phyloP scores from a whole-genome alignment of 1,140 invertebrate species.

The Probaryconus sp. region DNA sequence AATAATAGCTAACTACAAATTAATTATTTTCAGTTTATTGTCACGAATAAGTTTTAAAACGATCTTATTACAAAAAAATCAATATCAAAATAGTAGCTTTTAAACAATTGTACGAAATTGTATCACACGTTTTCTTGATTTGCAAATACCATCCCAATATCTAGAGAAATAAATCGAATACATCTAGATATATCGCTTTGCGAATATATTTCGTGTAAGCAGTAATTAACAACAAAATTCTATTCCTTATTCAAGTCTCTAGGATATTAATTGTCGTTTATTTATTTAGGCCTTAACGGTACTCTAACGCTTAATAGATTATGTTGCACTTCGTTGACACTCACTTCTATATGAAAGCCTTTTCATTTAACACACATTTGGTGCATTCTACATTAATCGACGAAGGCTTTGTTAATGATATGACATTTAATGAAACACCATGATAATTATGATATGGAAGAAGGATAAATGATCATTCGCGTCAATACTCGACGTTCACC shows the following conservation, averaged over 20 bases:
- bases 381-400: constrained; percentile 62
- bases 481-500: constrained; percentile 43
- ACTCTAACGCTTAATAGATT: constrained; percentile 60
- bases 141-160: constrained; percentile 63
- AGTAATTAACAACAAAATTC: constrained; percentile 63
- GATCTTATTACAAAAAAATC: no score
- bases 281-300: constrained; percentile 72
- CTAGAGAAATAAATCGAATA: constrained; percentile 61
- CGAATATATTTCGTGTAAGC: constrained; percentile 69
- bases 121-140: constrained; percentile 12
- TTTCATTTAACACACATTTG: constrained; percentile 49
- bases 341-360: constrained; percentile 67
- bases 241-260: constrained; percentile 46
- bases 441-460: constrained; percentile 72
- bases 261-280: constrained; percentile 61
- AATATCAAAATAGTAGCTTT: no score
- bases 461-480: constrained; percentile 58
- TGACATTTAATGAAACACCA: constrained; percentile 68
- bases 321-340: constrained; percentile 65
- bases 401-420: constrained; percentile 65
- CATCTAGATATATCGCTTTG: constrained; percentile 63
- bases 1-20: no score
- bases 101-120: constrained; percentile 3
- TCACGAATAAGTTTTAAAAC: constrained; percentile 19
- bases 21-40: constrained; percentile 7